Conservation (phyloP, 2,888 invertebrate species). For the Clitarchus hookeri region DNA sequence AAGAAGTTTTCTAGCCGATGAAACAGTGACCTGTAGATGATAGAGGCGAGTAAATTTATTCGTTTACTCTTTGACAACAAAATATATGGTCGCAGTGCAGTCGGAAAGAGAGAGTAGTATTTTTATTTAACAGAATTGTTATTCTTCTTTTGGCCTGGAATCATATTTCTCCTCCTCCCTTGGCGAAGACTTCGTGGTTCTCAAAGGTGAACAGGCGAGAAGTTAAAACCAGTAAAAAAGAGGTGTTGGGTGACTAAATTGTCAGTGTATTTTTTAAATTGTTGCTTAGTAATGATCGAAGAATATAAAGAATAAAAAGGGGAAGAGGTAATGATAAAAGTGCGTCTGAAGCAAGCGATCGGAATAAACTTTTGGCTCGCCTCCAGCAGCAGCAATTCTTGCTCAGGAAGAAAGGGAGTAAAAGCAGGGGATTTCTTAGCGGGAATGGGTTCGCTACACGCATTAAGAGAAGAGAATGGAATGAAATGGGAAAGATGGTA, state of each 20-base stretch:
- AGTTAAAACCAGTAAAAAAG: neutral
- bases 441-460: neutral
- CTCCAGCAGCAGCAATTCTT: neutral
- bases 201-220: neutral
- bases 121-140: no score
- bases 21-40: no score
- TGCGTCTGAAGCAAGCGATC: neutral
- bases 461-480: constrained; percentile 14
- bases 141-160: no score
- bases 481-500: constrained; percentile 5
- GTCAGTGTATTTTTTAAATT: neutral
- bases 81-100: no score
- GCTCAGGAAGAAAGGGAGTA: neutral
- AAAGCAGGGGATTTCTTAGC: neutral
- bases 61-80: no score
- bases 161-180: no score
- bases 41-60: no score
- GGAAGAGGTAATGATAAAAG: neutral
- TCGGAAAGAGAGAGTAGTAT: no score
- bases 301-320: neutral
- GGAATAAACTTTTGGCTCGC: constrained; percentile 4
- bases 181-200: neutral
- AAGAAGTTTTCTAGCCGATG: no score
- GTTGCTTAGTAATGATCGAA: neutral
- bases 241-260: neutral